Evolutionary conservation across 2,113 vertebrate species (phyloP), one percentile per base, ranked within the genome.

Genomic region (Vidua chalybeata): DNA sequence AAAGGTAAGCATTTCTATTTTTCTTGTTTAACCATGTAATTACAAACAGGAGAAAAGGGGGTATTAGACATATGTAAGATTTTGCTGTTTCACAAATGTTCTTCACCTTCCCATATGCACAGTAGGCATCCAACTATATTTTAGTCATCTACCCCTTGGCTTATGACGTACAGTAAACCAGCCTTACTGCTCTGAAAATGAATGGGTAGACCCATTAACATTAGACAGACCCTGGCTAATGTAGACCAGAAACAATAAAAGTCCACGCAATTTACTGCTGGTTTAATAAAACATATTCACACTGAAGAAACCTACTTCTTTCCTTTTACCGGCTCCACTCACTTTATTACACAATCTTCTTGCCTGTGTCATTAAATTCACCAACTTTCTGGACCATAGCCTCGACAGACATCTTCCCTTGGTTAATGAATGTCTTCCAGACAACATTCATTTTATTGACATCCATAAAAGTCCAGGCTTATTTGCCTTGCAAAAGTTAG

Each of bases 301-400:
- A 56, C 13, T 37, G 45, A 86, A 93, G 79, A 77, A 94, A 69
- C 11, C 45, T 68, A 37, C 52, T 84, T 84, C 55, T 83, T 82
- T 92, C 67, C 80, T 89, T 81, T 91, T 72, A 92, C 69, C 1
- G 0, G 39, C 79, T 90, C 33, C 43, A 75, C 68, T 92, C 72
- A 61, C 16, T 90, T 80, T 89, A 89, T 87, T 78, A 72, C 13
- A 66, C 72, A 95, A 43, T 90, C 69, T 51, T 90, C 61, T 1
- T 78, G 80, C 52, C 61, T 5, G 0, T 89, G 61, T 41, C 86
- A 67, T 95, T 95, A 97, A 95, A 95, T 56, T 37, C 69, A 87
- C 77, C 66, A 81, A 12, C 83, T 95, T 95, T 94, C 95, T 96
- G 84, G 91, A 93, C 89, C 93, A 72, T 82, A 94, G 69, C 93